phyloP scores from a whole-genome alignment of 2,888 invertebrate species.

The Drosophila meridiana region DNA sequence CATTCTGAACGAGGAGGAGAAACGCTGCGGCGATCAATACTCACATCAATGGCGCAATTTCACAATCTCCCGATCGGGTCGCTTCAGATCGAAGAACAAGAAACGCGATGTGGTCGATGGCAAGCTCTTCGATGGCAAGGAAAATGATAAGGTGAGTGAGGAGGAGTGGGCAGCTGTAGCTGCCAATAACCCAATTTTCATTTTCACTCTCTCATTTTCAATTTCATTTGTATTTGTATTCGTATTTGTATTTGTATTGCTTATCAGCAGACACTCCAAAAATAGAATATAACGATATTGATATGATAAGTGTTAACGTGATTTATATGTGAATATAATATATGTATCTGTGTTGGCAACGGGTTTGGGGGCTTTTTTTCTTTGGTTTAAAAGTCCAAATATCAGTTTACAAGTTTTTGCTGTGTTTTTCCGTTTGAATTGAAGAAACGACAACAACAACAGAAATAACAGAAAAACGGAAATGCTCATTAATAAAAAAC shows the following conservation, averaged over 20 bases:
- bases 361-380: constrained; percentile 34
- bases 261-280: constrained; percentile 27
- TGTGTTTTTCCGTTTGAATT: constrained; percentile 34
- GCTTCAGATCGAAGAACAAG: constrained; percentile 87
- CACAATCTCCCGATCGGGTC: constrained; percentile 88
- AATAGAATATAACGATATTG: constrained; percentile 34
- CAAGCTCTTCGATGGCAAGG: constrained; percentile 86
- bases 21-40: constrained; percentile 82
- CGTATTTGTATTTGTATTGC: background rate
- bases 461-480: constrained; percentile 52
- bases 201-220: constrained; percentile 17
- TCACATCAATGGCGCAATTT: constrained; percentile 84
- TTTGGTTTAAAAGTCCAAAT: constrained; percentile 40
- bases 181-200: constrained; percentile 13
- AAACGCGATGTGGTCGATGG: constrained; percentile 86
- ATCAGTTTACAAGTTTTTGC: constrained; percentile 23
- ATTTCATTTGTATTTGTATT: constrained; percentile 6
- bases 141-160: constrained; percentile 66
- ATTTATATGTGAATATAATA: constrained; percentile 20
- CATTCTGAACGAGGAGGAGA: constrained; percentile 83
- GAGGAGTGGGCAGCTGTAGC: background rate
- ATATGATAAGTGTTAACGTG: constrained; percentile 24
- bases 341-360: constrained; percentile 14
- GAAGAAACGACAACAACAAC: constrained; percentile 28
- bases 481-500: constrained; percentile 63